These are phyloP conservation scores for Orcinus orca DNA, from an alignment of 2,113 vertebrate genomes.

Conservation along the genomic window DNA sequence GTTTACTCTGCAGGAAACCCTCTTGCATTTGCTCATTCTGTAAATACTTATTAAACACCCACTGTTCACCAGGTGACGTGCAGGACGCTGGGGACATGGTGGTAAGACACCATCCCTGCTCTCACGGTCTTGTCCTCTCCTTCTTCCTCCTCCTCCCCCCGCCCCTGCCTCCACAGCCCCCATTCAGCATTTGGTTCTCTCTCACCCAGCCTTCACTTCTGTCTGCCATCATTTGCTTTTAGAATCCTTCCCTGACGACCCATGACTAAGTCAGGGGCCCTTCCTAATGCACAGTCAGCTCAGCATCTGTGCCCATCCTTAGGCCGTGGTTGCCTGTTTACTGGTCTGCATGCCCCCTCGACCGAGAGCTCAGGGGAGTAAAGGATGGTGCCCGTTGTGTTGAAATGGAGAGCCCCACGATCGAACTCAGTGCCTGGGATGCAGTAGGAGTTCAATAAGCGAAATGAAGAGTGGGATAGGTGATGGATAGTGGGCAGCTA, in stretches of 20 bases:
- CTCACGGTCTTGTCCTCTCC: background rate
- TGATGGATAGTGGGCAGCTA: too few species aligned
- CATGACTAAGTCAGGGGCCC: background rate
- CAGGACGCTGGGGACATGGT: background rate
- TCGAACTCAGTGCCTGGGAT: too few species aligned
- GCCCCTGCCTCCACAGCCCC: background rate
- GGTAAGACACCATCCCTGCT: background rate
- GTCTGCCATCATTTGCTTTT: background rate
- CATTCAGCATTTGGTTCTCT: too few species aligned
- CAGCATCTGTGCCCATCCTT: background rate
- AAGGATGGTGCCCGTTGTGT: background rate
- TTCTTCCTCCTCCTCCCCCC: too few species aligned
- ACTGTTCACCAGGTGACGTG: too few species aligned
- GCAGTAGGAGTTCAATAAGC: background rate
- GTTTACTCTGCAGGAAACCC: background rate
- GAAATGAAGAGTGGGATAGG: background rate
- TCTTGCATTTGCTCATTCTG: background rate
- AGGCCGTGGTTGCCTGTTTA: background rate
- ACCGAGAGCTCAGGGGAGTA: background rate
- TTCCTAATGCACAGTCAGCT: background rate
- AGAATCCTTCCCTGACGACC: background rate
- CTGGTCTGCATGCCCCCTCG: background rate
- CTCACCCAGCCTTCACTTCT: background rate
- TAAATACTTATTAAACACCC: background rate
- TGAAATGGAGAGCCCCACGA: background rate